Base-by-base conservation (phyloP, 1,140 invertebrate species). In the Polypedilum vanderplanki region DNA sequence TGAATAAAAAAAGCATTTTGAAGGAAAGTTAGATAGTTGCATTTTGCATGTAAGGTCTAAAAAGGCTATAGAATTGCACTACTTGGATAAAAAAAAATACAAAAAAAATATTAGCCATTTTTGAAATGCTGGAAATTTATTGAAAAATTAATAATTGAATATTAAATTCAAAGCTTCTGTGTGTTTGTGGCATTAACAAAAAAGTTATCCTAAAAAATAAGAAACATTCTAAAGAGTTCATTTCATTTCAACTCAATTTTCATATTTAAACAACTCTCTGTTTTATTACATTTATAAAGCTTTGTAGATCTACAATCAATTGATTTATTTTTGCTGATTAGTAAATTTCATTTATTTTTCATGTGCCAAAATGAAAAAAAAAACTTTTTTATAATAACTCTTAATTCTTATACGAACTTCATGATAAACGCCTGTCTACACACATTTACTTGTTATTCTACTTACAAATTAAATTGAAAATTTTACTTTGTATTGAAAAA, bases 161-260 rank as follows among this genome's bases (percentile, higher is more conserved):
- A 57, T 57, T 57, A n/a, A 57, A 57, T 57, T 57, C 46, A 57
- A 57, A 57, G 46, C 46, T 57, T 57, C 46, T 57, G 46, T 57
- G 46, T 57, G 46, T 57, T 57, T 57, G 46, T 57, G 46, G n/a
- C 46, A 57, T 57, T 57, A 15, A 33, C 24, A 57, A 57, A 57
- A 57, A 57, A 57, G n/a, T 57, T 57, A 57, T 57, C 46, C 46
- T 57, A n/a, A 57, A 57, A 9, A n/a, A 57, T 57, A 57, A 57
- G 46, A 15, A 57, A 46, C 2, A 57, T 15, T 57, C 10, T 15
- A 57, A 15, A 57, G n/a, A 57, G 41, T 46, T 46, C 41, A 46
- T 46, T 46, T 46, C 41, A 46, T 4, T 46, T 15, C 41, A 46
- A 10, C 10, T 41, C 40, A 41, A 41, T 41, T 46, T 33, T 33